Evolutionary conservation across 2,888 invertebrate genomes (phyloP).

Genomic region (Scotopteryx bipunctaria): DNA sequence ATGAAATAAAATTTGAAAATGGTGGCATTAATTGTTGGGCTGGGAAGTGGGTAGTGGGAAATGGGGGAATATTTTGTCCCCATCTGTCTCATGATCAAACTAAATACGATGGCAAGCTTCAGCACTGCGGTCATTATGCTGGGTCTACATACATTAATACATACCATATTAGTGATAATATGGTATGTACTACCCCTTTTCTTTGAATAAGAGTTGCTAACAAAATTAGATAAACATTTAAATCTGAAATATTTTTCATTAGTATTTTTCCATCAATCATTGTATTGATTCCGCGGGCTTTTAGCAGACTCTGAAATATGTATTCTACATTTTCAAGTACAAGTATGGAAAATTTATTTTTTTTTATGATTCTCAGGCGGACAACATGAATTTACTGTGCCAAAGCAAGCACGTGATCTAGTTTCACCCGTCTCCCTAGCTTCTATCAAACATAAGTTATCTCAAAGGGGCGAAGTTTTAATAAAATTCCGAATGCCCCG

Average conservation of each 20-base stretch:
- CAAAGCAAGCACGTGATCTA: background rate
- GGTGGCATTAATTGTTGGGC: slow-evolving; percentile 73
- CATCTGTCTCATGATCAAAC: slow-evolving; percentile 30
- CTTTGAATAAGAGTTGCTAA: too few species aligned
- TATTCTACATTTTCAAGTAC: too few species aligned
- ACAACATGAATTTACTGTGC: background rate
- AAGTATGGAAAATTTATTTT: too few species aligned
- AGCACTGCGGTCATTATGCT: background rate
- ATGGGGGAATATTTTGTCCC: slow-evolving; percentile 32
- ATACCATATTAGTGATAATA: too few species aligned
- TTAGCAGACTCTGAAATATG: too few species aligned
- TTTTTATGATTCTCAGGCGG: too few species aligned
- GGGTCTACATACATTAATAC: too few species aligned
- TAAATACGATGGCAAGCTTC: background rate
- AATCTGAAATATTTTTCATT: too few species aligned
- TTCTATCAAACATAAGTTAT: slow-evolving; percentile 79
- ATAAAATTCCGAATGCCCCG: slow-evolving; percentile 77
- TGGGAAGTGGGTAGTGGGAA: slow-evolving; percentile 40
- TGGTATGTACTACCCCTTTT: too few species aligned
- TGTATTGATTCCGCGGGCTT: too few species aligned
- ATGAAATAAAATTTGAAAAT: slow-evolving; percentile 80
- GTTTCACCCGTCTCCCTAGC: slow-evolving; percentile 42
- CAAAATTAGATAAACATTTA: too few species aligned
- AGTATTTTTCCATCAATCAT: too few species aligned
- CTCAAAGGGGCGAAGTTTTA: slow-evolving; percentile 80